phyloP scores from a whole-genome alignment of 1,140 invertebrate genomes.

The Aphaenogaster floridana region DNA sequence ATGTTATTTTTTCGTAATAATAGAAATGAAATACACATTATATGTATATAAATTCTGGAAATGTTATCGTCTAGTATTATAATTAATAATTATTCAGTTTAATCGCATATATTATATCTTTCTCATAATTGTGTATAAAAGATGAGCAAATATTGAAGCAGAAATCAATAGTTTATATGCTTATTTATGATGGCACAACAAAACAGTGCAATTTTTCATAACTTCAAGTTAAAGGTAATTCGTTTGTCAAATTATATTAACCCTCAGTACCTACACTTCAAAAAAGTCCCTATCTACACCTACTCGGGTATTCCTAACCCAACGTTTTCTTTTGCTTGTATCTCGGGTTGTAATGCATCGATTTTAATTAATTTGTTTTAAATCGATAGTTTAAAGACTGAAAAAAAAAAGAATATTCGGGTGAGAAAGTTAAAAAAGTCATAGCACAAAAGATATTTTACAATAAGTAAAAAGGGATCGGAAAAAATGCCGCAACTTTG shows the following conservation, averaged over 20 bases:
- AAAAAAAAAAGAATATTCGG: too few species aligned
- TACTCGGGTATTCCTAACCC: too few species aligned
- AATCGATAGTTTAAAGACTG: too few species aligned
- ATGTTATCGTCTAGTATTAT: neutral
- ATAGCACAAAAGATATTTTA: too few species aligned
- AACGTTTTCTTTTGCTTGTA: too few species aligned
- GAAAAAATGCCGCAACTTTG: too few species aligned
- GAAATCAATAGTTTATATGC: neutral
- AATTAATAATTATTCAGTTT: slow-evolving; percentile 33
- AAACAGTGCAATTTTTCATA: neutral
- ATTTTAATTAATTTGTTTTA: too few species aligned
- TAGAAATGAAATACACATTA: neutral
- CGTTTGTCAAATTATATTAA: slow-evolving; percentile 15
- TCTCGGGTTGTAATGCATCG: too few species aligned
- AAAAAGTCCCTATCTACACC: too few species aligned
- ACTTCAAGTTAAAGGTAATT: neutral
- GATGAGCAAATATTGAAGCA: neutral
- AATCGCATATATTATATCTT: neutral
- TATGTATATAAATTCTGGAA: neutral
- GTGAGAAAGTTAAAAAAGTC: too few species aligned
- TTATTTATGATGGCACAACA: neutral
- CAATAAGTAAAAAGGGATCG: too few species aligned
- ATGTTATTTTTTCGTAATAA: neutral
- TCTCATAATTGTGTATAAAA: neutral
- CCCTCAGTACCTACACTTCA: too few species aligned